Percentiles rank a stretch among this genome's conserved stretches.
Evolutionary conservation across 2,888 invertebrate genomes (phyloP).

Genomic region (Sialis lutaria): DNA sequence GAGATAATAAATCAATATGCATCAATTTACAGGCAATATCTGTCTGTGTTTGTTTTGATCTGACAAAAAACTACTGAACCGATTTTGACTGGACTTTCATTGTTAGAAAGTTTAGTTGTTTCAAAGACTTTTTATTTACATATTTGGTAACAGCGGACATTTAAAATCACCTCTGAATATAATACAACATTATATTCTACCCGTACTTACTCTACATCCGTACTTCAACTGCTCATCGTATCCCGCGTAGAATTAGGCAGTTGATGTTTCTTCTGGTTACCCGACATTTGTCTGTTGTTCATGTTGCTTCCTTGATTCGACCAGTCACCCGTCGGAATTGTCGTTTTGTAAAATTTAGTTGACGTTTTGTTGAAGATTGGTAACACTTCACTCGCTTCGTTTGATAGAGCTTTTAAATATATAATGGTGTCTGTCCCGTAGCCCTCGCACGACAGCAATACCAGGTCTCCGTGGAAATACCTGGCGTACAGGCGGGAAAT

Average conservation of each 20-base stretch:
- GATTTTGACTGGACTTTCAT: too few relatives aligned
- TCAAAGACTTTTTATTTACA: too few relatives aligned
- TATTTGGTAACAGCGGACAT: too few relatives aligned
- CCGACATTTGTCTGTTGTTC: conserved; percentile 18
- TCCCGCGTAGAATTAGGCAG: conserved; percentile 23
- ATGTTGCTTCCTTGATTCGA: conserved; percentile 42
- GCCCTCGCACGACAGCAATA: conserved; percentile 87
- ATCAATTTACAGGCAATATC: too few relatives aligned
- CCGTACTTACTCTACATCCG: too few relatives aligned
- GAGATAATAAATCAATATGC: too few relatives aligned
- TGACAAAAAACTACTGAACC: too few relatives aligned
- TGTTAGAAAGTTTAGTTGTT: too few relatives aligned
- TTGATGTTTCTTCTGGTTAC: conserved; percentile 24
- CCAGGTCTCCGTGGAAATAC: conserved; percentile 95
- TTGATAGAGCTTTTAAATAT: conserved; percentile 74
- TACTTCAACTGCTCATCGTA: conserved; percentile 12
- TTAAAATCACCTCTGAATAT: too few relatives aligned
- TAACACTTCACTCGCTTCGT: conserved; percentile 92
- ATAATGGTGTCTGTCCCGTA: conserved; percentile 93
- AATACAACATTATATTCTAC: too few relatives aligned
- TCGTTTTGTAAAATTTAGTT: conserved; percentile 70
- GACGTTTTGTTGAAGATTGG: conserved; percentile 97
- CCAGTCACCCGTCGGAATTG: conserved; percentile 80
- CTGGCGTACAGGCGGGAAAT: conserved; percentile 91
- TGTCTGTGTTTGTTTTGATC: too few relatives aligned